These are phyloP conservation scores for Agrenia bidenticulata DNA, from an alignment of 2,888 invertebrate species.

Conservation along the genomic window DNA sequence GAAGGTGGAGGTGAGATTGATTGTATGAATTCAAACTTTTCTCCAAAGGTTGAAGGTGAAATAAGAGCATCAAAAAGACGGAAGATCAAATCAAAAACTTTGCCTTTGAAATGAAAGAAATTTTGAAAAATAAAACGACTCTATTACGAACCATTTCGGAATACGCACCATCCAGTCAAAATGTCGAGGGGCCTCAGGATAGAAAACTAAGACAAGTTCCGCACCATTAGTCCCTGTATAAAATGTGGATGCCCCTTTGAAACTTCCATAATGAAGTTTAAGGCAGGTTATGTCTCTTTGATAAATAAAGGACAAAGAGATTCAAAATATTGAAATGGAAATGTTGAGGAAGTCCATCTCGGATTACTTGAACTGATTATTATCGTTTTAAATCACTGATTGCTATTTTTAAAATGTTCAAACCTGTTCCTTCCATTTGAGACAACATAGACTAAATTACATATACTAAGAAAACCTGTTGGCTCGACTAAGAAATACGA, in stretches of 20 bases:
- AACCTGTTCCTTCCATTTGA: too few relatives aligned
- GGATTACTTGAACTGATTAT: constrained; percentile 5
- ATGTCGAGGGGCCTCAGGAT: too few relatives aligned
- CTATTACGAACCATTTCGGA: constrained; percentile 1
- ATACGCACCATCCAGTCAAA: too few relatives aligned
- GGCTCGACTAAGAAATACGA: too few relatives aligned
- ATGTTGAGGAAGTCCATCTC: constrained; percentile 3
- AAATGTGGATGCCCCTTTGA: too few relatives aligned
- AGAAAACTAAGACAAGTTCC: too few relatives aligned
- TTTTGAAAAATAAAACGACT: constrained; percentile 1
- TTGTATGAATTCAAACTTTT: not conserved
- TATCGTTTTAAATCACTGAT: too few relatives aligned
- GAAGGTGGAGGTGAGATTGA: constrained; percentile 1
- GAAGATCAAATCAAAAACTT: constrained; percentile 10
- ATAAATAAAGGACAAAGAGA: not conserved
- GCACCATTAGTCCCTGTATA: too few relatives aligned
- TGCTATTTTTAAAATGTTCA: too few relatives aligned
- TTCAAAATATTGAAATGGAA: not conserved
- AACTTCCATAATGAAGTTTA: not conserved
- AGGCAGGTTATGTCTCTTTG: not conserved
- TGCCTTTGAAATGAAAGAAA: constrained; percentile 1
- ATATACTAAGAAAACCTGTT: too few relatives aligned
- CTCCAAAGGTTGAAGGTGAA: not conserved
- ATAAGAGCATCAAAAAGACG: constrained; percentile 3
- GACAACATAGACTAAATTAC: too few relatives aligned